Evolutionary conservation across 2,113 vertebrate species (phyloP), one percentile per base, ranked within the genome.

Genomic region (Peromyscus maniculatus): DNA sequence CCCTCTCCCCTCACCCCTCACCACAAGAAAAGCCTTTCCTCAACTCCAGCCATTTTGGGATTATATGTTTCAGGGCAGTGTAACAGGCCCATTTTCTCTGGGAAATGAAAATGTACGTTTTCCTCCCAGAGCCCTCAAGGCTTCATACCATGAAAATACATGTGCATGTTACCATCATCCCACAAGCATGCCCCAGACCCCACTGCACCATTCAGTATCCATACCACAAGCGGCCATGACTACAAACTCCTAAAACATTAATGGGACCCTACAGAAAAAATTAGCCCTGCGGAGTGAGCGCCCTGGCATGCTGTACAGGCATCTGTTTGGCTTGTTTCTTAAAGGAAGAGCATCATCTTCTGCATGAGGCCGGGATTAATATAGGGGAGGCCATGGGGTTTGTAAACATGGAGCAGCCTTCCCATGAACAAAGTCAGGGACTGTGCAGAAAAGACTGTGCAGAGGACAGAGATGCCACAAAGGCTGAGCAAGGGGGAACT

Each of bases 231-330:
- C 1, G 71, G 15, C 46, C 46, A 28, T 72, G 43, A 83, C 43
- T 39, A 28, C 72, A 93, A 87, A 80, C 17, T 83, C 21, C 79
- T 89, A 66, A 89, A 93, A 86, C 46, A 33, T 36, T 33, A 26
- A 96, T 31, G 69, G 79, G 21, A 79, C 31, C 39, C 62, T 46
- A 88, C 4, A 69, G 87, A 87, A 93, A 94, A 93, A 46, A 93
- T 67, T 28, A 79, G 39, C 72, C 49, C 66, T 87, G 93, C 46
- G 89, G 46, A 96, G 84, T 55, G 10, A 77, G 84, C 22, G 80
- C 36, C 11, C 59, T 7, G 74, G 71, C 79, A 69, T 55, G 22
- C 49, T 33, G n/a, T 24, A 7, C 28, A 89, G 49, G 74, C 46
- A 77, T 66, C 67, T 67, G 94, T 69, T 91, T 5, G 15, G 26